phyloP scores from a whole-genome alignment of 1,140 invertebrate species.

The Sinella curviseta region DNA sequence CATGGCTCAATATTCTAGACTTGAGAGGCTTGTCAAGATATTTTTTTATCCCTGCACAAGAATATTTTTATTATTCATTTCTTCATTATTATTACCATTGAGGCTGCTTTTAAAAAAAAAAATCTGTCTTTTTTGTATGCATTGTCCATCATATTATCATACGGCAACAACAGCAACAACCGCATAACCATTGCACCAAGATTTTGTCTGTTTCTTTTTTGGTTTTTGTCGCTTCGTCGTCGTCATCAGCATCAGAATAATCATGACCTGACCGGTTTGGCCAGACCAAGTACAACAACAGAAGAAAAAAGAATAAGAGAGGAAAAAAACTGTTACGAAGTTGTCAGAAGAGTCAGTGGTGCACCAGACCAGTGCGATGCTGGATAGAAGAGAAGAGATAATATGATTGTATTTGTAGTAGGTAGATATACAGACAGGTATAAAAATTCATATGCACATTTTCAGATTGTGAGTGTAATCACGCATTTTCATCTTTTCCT shows the following conservation, averaged over 20 bases:
- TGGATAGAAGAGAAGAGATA: background rate
- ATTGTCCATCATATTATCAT: too few species aligned
- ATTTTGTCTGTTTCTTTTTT: too few species aligned
- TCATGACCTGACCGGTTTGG: constrained; percentile 21
- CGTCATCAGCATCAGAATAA: background rate
- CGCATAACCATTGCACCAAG: too few species aligned
- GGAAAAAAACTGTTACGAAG: constrained; percentile 14
- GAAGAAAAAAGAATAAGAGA: background rate
- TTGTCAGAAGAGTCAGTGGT: constrained; percentile 20
- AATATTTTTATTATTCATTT: background rate
- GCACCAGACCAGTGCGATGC: constrained; percentile 17
- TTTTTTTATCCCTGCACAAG: background rate
- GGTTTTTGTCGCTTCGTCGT: background rate
- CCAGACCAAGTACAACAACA: background rate
- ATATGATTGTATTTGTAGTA: background rate
- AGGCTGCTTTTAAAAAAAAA: too few species aligned
- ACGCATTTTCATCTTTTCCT: constrained; percentile 9
- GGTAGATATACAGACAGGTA: background rate
- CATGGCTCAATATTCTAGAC: too few species aligned
- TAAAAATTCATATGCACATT: background rate
- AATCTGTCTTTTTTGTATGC: too few species aligned
- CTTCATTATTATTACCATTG: too few species aligned
- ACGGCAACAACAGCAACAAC: too few species aligned
- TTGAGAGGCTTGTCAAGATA: too few species aligned
- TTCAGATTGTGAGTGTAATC: background rate